phyloP scores from a whole-genome alignment of 1,140 invertebrate species.

The Pseudomyrmex cubaensis region DNA sequence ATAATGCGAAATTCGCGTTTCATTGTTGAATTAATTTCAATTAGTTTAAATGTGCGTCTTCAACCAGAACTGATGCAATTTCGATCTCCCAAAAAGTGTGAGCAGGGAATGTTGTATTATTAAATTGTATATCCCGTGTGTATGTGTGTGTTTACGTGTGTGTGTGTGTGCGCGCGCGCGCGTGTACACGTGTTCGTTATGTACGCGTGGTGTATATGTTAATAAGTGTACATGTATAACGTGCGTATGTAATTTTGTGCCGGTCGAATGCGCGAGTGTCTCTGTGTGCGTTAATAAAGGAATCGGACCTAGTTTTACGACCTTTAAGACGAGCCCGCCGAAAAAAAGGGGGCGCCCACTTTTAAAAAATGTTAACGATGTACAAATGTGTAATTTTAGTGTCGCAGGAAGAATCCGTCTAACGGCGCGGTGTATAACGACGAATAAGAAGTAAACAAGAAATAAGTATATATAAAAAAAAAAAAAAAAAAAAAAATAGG shows the following conservation, averaged over 20 bases:
- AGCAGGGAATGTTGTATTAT: constrained; percentile 35
- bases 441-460: constrained; percentile 52
- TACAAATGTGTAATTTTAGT: constrained; percentile 80
- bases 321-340: constrained; percentile 45
- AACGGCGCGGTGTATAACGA: constrained; percentile 59
- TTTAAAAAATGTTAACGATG: constrained; percentile 75
- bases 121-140: constrained; percentile 35
- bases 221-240: constrained; percentile 4
- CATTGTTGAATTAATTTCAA: constrained; percentile 17
- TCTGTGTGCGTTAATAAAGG: constrained; percentile 42
- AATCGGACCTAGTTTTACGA: constrained; percentile 55
- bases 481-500: constrained; percentile 68
- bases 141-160: constrained; percentile 14
- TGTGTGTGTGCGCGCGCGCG: constrained; percentile 4
- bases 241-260: constrained; percentile 13
- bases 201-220: constrained; percentile 36
- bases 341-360: constrained; percentile 41
- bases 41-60: constrained; percentile 8
- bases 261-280: constrained; percentile 22
- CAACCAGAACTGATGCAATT: neutral
- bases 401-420: constrained; percentile 74
- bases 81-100: constrained; percentile 32
- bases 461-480: constrained; percentile 41
- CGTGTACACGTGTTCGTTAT: neutral
- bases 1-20: neutral